Conservation (phyloP, 1,140 invertebrate species). For the Ceratosolen fusciceps region DNA sequence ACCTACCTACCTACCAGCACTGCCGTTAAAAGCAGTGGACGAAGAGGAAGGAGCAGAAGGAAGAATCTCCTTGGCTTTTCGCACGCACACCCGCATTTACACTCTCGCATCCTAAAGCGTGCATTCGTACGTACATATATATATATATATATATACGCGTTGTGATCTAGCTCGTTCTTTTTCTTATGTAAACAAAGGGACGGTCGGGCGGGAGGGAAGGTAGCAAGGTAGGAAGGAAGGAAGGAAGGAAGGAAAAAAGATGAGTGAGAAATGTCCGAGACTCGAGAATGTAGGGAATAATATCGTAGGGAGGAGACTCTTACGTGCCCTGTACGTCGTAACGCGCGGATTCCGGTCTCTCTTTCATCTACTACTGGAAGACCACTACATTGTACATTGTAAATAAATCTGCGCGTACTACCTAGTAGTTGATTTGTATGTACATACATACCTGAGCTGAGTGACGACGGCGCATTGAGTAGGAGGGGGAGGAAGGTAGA, state of each 20-base stretch:
- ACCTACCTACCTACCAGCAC: no score
- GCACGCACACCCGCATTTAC: constrained; percentile 31
- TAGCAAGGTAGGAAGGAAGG: no score
- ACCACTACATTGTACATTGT: constrained; percentile 3
- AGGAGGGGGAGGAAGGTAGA: not conserved
- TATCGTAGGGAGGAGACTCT: no score
- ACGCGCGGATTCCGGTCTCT: constrained; percentile 43
- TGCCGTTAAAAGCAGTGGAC: constrained; percentile 1
- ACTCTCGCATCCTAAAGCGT: not conserved
- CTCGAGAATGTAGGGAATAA: constrained; percentile 32
- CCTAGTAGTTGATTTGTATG: no score
- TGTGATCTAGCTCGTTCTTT: not conserved
- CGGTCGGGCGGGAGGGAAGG: not conserved
- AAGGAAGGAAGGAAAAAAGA: not conserved
- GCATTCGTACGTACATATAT: not conserved
- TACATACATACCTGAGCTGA: constrained; percentile 11
- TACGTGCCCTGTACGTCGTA: constrained; percentile 15
- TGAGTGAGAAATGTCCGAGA: not conserved
- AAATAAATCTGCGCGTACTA: no score
- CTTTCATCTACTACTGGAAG: constrained; percentile 36
- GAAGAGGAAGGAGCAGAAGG: not conserved
- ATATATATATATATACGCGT: not conserved
- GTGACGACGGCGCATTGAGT: not conserved
- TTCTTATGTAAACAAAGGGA: constrained; percentile 37
- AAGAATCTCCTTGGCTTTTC: constrained; percentile 27